phyloP scores from a whole-genome alignment of 1,140 invertebrate species.

The Drosophila obscura region DNA sequence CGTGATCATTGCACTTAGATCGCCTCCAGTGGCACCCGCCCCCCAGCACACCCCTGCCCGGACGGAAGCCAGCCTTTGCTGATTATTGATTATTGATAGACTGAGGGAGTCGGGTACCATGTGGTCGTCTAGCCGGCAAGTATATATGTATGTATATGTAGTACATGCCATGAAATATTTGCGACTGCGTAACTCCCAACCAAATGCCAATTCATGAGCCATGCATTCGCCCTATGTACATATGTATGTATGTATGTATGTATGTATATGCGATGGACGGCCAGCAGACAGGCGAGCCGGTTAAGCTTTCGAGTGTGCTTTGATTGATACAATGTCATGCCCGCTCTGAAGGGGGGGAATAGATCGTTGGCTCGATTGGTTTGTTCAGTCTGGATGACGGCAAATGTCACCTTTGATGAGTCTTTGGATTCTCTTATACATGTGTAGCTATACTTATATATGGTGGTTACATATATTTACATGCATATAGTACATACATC shows the following conservation, averaged over 20 bases:
- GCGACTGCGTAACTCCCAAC: slow-evolving; percentile 26
- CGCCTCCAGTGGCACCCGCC: neutral
- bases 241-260: neutral
- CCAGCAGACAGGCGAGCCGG: neutral
- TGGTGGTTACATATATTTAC: neutral
- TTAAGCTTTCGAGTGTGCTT: no score
- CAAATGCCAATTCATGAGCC: slow-evolving; percentile 47
- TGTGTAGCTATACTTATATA: no score
- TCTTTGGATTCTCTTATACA: no score
- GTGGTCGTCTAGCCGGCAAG: no score
- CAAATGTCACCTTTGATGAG: no score
- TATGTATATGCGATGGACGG: slow-evolving; percentile 7
- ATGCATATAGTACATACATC: neutral
- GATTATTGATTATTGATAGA: slow-evolving; percentile 60
- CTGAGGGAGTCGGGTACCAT: slow-evolving; percentile 7
- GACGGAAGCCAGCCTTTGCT: slow-evolving; percentile 8
- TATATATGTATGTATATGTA: no score
- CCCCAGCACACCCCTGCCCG: neutral
- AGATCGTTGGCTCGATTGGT: no score
- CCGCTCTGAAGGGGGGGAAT: no score
- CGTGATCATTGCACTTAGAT: slow-evolving; percentile 43
- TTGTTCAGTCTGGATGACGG: no score
- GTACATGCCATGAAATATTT: slow-evolving; percentile 24
- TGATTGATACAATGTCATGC: no score
- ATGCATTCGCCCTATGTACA: neutral